Percentiles rank a stretch among this genome's conserved stretches.
Conservation (phyloP, 2,797 vertebrate species). For the Gymnodraco acuticeps region DNA sequence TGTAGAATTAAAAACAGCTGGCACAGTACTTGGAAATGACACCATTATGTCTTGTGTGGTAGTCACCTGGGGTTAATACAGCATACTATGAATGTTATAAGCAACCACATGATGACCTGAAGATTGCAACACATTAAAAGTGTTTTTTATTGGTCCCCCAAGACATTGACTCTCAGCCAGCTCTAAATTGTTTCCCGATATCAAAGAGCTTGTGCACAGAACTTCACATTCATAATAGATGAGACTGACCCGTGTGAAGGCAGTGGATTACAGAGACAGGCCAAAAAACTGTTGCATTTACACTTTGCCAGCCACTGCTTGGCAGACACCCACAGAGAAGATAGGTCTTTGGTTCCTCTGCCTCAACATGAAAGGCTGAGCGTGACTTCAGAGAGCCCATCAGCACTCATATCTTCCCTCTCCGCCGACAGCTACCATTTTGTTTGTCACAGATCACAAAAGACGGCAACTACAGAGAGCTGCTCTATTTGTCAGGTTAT, state of each 20-base stretch:
- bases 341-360: slow-evolving; percentile 66
- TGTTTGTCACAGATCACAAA: slow-evolving; percentile 73
- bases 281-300: slow-evolving; percentile 59
- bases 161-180: slow-evolving; percentile 59
- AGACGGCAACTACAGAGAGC: slow-evolving; percentile 60
- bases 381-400: slow-evolving; percentile 62
- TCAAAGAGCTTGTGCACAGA: slow-evolving; percentile 64
- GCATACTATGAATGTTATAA: slow-evolving; percentile 55
- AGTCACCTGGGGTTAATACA: slow-evolving; percentile 56
- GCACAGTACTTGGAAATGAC: slow-evolving; percentile 23
- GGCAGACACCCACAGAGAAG: slow-evolving; percentile 46
- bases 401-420: slow-evolving; percentile 52
- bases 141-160: slow-evolving; percentile 64
- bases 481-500: slow-evolving; percentile 65
- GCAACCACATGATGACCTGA: slow-evolving; percentile 60
- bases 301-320: slow-evolving; percentile 45
- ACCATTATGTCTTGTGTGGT: slow-evolving; percentile 26
- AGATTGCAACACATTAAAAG: slow-evolving; percentile 66
- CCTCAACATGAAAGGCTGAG: slow-evolving; percentile 69
- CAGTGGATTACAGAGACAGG: slow-evolving; percentile 60
- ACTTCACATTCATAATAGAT: slow-evolving; percentile 76
- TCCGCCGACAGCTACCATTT: slow-evolving; percentile 55
- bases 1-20: slow-evolving; percentile 47
- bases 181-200: slow-evolving; percentile 75
- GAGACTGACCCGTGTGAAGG: slow-evolving; percentile 66